Base-by-base conservation (phyloP, 2,797 vertebrate genomes). In the Notoglanidium macrostoma region DNA sequence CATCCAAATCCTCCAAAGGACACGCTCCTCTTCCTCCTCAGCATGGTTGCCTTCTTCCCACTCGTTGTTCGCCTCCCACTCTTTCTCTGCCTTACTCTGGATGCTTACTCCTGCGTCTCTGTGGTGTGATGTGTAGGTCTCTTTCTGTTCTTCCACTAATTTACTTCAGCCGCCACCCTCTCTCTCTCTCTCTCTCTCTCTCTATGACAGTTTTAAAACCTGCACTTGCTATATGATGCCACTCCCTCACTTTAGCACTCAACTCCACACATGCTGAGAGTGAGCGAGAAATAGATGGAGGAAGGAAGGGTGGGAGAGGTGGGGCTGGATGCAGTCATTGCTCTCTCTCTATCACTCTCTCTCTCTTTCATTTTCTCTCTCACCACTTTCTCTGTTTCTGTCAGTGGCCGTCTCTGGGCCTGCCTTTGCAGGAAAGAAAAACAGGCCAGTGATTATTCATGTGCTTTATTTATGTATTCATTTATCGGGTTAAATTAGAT, bases 21-120 rank as follows among this genome's bases (percentile, higher is more conserved):
- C 85, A 93, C 94, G 82, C 95, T 95, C 92, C 95, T 95, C 94
- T 95, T 96, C 93, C 95, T 95, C 93, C 95, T 95, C 93, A 95
- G 94, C 95, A 96, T 96, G 93, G 89, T 94, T 32, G 83, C 90
- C 88, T 84, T 44, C 90, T 92, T 87, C 61, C 85, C 74, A 83
- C 82, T 92, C 87, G 92, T 93, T 83, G 73, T 86, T 91, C 65
- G 57, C 82, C 57, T 85, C 77, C 74, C 44, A 72, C 77, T 78
- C 77, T 79, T 15, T 40, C 54, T 59, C 21, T 23, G 19, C 59
- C 74, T 74, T 54, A 87, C 90, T 91, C 88, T 92, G 44, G 57
- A 80, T 35, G 57, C 49, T 83, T 83, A 57, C 88, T 85, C 85
- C 46, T 74, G 81, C 26, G 82, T 88, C 46, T 85, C 85, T 83